phyloP scores from a whole-genome alignment of 2,113 vertebrate species.

The Rhinopomastus cyanomelas region DNA sequence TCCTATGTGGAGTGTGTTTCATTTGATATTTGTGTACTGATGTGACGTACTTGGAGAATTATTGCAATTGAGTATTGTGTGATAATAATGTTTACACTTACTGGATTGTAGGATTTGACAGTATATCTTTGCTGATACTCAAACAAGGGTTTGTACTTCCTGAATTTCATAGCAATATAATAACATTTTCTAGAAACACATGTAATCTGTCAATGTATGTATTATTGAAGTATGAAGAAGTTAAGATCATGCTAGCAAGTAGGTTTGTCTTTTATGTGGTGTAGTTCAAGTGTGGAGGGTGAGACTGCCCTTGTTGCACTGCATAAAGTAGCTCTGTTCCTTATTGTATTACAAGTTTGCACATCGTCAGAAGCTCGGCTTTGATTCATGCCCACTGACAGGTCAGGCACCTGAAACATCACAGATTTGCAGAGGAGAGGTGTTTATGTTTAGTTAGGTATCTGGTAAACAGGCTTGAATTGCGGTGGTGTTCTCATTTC shows the following conservation, averaged over 20 bases:
- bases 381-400: not conserved
- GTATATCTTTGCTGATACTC: constrained; percentile 29
- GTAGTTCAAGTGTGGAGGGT: not conserved
- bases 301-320: not conserved
- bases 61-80: constrained; percentile 43
- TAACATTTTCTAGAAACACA: not conserved
- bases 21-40: constrained; percentile 56
- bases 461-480: not conserved
- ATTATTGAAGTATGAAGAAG: not conserved
- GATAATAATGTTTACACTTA: not conserved
- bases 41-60: constrained; percentile 45
- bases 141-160: constrained; percentile 52
- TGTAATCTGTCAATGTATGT: not conserved
- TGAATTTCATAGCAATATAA: not conserved
- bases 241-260: not conserved
- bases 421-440: not conserved
- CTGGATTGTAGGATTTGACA: constrained; percentile 42
- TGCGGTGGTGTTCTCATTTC: not conserved
- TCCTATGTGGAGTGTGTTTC: constrained; percentile 1
- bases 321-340: not conserved
- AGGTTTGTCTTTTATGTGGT: not conserved
- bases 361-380: not conserved
- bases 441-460: not conserved
- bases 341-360: not conserved
- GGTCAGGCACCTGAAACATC: not conserved